Percentiles rank a stretch among this genome's conserved stretches.
phyloP scores from a whole-genome alignment of 2,888 invertebrate species.

The Agrenia bidenticulata region DNA sequence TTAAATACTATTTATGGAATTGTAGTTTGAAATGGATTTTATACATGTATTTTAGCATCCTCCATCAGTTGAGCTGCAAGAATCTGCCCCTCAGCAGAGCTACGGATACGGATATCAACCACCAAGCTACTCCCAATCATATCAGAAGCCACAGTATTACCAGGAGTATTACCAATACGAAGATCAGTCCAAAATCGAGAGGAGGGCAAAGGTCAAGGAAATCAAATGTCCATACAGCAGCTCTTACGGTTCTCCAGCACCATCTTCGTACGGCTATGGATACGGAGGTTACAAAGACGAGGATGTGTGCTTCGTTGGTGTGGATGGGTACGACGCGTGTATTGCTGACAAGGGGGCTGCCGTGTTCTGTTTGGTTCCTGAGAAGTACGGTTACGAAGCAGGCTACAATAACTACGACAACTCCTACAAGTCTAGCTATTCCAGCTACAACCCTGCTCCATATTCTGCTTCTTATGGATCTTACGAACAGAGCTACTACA shows the following conservation, averaged over 20 bases:
- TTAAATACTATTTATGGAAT: not conserved
- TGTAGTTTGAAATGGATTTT: not conserved
- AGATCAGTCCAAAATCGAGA: constrained; percentile 43
- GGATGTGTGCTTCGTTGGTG: constrained; percentile 49
- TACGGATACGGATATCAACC: constrained; percentile 30
- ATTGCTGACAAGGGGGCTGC: constrained; percentile 51
- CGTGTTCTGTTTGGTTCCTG: constrained; percentile 47
- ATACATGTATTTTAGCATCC: constrained; percentile 35
- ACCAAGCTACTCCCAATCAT: constrained; percentile 18
- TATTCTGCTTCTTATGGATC: constrained; percentile 26
- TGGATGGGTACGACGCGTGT: constrained; percentile 49
- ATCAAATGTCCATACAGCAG: constrained; percentile 40
- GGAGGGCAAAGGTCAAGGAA: constrained; percentile 47
- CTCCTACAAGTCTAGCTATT: constrained; percentile 3
- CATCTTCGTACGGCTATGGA: constrained; percentile 26
- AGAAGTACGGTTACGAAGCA: constrained; percentile 16
- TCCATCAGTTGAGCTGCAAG: constrained; percentile 25
- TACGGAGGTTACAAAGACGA: constrained; percentile 40
- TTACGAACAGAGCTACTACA: constrained; percentile 37
- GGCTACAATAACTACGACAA: constrained; percentile 14
- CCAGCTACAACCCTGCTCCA: constrained; percentile 27
- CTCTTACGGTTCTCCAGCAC: constrained; percentile 12
- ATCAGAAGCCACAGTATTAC: constrained; percentile 37
- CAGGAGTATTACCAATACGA: constrained; percentile 36
- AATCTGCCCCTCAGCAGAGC: constrained; percentile 13